Evolutionary conservation across 1,140 invertebrate genomes (phyloP), one percentile per base, ranked within the genome.

Genomic region (Brachionus asplanchnoidis): DNA sequence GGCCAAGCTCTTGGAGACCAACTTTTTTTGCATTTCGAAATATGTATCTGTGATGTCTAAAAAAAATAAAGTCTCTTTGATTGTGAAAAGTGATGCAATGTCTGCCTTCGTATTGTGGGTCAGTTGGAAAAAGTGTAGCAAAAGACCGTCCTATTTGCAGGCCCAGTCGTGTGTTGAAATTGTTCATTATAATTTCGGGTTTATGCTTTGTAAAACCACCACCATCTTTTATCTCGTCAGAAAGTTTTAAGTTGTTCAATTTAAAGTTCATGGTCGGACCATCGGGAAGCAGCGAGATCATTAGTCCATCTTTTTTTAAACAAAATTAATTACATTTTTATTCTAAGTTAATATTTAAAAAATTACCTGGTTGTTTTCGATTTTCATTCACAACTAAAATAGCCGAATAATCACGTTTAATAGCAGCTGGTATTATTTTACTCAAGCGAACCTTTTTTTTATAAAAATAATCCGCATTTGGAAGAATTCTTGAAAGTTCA

Each of bases 41-140:
- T 87, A 97, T 94, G 89, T 99, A 99, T 94, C 95, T 93, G 89
- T 99, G 97, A 90, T 99, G 96, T 79, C 97, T 92, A 87, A 99
- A 98, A 90, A 99, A 99, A 87, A 99, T 97, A 87, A 97, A 99
- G 91, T 99, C 97, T 85, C 97, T 92, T 88, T 99, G 97, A 91
- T 99, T 99, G 89, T 99, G 97, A 89, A 99, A 98, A 14, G 97
- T 98, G 14, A 97, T 95, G 2, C 94, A 96, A 86, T 97, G 91
- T 17, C 96, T 92, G 1, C 97, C 97, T 87, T 93, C 93, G 89
- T 97, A 99, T 87, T 99, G 93, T 0, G 97, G 97, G 87, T 97
- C 93, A 90, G 96, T 95, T 89, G 98, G 97, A 90, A 99, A 99
- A 11, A 99, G 88, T 0, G 95, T 94, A n/a, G 95, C 95, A 66